These are phyloP conservation scores for Burhinus bistriatus DNA, from an alignment of 2,113 vertebrate genomes.

Conservation along the genomic window DNA sequence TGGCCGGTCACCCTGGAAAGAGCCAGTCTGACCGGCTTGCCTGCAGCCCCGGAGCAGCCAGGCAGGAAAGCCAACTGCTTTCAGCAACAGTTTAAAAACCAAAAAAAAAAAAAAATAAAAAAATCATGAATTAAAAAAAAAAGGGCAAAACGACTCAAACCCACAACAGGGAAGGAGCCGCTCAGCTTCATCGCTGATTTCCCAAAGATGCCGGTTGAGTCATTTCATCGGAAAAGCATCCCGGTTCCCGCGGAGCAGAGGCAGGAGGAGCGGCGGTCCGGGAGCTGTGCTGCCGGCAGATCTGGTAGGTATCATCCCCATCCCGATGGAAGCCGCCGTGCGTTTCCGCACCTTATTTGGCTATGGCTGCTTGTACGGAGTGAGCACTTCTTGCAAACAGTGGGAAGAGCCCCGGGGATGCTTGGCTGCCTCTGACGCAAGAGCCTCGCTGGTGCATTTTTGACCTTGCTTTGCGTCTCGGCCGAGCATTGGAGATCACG, in stretches of 20 bases:
- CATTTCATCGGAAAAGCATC: background rate
- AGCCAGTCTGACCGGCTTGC: constrained; percentile 48
- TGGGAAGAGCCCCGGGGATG: constrained; percentile 62
- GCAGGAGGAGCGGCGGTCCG: background rate
- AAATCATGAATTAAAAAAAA: background rate
- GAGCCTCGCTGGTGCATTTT: constrained; percentile 39
- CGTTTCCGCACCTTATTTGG: constrained; percentile 80
- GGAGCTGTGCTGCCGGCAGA: constrained; percentile 25
- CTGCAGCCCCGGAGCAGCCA: background rate
- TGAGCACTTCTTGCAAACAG: constrained; percentile 65
- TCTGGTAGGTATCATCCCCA: constrained; percentile 69
- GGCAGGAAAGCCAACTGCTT: background rate
- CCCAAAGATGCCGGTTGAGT: background rate
- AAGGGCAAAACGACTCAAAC: fast-evolving
- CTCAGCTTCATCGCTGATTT: background rate
- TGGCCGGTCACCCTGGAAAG: background rate
- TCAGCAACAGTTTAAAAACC: background rate
- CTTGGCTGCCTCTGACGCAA: constrained; percentile 75
- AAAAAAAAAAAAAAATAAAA: background rate
- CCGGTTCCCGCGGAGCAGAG: background rate
- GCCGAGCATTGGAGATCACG: background rate
- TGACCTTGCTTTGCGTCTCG: constrained; percentile 31
- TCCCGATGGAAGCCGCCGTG: constrained; percentile 36
- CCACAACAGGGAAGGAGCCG: fast-evolving
- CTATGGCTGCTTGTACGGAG: constrained; percentile 60